Evolutionary conservation across 35 echinoderm and acorn worm species (phyloP), one percentile per base, ranked within the genome.

Genomic region (Heliocidaris erythrogramma): DNA sequence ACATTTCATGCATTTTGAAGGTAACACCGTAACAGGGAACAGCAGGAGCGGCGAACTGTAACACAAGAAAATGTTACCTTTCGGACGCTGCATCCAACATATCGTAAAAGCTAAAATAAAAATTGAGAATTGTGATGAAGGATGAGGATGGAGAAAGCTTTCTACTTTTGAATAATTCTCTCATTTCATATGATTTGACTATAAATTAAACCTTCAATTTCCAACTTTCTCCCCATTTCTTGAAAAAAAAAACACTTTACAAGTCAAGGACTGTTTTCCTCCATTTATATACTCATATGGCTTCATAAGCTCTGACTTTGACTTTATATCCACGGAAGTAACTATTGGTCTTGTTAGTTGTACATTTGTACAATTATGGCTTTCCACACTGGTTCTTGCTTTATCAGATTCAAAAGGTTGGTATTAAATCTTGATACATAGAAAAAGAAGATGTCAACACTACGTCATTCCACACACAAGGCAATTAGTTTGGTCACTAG

Each of bases 71-170:
- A 30, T 30, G 91, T 92, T 92, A 92, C 91, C 91, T 92, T 48
- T 92, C 91, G 18, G 91, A 92, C 21, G 31, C 11, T 32, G 91
- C 47, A 92, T 92, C 91, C 91, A 92, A 92, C 31, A 92, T 32
- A 92, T 92, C 91, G 91, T 92, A 30, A 92, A n/a, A 92, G 91
- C 91, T 92, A 92, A 92, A 92, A 92, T 49, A 92, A 92, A 92
- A 59, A 92, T 92, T 49, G 30, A 30, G 91, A 59, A 92, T 48
- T 11, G 18, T 78, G 65, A 78, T 0, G 65, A n/a, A 78, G 65
- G 65, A 78, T 27, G 65, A 78, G 2, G 27, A 78, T 78, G 27
- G 65, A 18, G 65, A 78, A n/a, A 78, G 65, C 65, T 78, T 78
- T 7, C 5, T 78, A 2, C 12, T 69, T 78, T n/a, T 78, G 35